Evolutionary conservation across 2,888 invertebrate species (phyloP), one percentile per base, ranked within the genome.

Genomic region (Tetragnatha montana): DNA sequence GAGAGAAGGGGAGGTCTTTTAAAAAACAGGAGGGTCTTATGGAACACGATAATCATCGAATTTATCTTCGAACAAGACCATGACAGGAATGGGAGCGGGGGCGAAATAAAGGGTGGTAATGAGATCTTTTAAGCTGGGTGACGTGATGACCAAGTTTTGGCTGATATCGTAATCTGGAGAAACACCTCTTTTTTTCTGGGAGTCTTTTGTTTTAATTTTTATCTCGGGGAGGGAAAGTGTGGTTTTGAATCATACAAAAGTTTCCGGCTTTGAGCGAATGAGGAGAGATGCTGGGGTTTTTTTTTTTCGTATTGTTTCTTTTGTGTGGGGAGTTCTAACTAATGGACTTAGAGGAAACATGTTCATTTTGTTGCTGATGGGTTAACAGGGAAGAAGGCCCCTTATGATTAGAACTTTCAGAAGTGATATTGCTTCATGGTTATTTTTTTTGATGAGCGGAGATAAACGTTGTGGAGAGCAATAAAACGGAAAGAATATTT

Each of bases 171-270:
- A 88, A 88, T 88, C 88, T 88, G 74, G 82, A 19, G 60, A 19
- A 8, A 7, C 81, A 14, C 82, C 81, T 49, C 81, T 71, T 87
- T 81, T 75, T 75, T 78, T 73, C 80, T 74, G 21, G 50, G 35
- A 35, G 35, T 80, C 81, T 81, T 89, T 85, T 85, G 80, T 89
- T 89, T 84, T 89, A 85, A 85, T 89, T 89, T 89, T 89, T 84
- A 81, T 84, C 60, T 47, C 17, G 19, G 49, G 68, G 35, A 12
- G 68, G 50, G 78, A 78, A 75, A 89, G 76, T 75, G 74, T 81
- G 85, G 85, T 85, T 89, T 85, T 85, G 89, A 89, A 89, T 89
- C 81, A 89, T 85, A 89, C 81, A 89, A 89, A 73, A 89, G 81
- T 84, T 84, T 49, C 60, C 22, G 71, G 78, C 35, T 12, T 35